phyloP scores from a whole-genome alignment of 2,888 invertebrate species.

The Mimas tiliae region DNA sequence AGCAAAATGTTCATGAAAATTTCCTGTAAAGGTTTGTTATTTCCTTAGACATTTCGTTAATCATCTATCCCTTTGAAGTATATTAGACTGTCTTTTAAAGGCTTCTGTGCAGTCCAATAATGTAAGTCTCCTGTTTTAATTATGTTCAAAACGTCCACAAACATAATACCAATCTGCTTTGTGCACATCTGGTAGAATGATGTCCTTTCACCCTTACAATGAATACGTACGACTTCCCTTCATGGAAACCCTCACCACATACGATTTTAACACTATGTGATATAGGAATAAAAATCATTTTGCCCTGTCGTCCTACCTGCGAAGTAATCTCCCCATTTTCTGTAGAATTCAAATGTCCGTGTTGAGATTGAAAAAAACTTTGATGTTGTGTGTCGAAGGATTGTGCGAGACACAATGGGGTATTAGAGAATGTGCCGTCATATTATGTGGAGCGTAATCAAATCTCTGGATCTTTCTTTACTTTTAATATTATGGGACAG shows the following conservation, averaged over 20 bases:
- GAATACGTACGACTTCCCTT: constrained; percentile 19
- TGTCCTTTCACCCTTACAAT: constrained; percentile 28
- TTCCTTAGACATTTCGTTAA: not conserved
- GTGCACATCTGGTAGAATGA: constrained; percentile 27
- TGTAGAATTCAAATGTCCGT: constrained; percentile 43
- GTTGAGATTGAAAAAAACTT: constrained; percentile 48
- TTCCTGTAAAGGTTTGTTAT: not conserved
- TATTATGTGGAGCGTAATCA: constrained; percentile 17
- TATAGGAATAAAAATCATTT: not conserved
- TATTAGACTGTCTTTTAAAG: not conserved
- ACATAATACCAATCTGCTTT: constrained; percentile 23
- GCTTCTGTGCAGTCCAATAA: not conserved
- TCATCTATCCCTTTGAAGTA: not conserved
- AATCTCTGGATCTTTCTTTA: not conserved
- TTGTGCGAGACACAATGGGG: constrained; percentile 40
- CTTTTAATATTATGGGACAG: too few species aligned
- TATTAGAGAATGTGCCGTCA: constrained; percentile 27
- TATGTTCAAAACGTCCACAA: constrained; percentile 9
- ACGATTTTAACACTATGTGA: not conserved
- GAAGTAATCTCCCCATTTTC: constrained; percentile 36
- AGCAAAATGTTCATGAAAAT: too few species aligned
- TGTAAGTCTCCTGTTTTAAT: not conserved
- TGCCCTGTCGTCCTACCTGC: not conserved
- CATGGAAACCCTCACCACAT: not conserved
- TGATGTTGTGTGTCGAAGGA: constrained; percentile 41